Evolutionary conservation across 2,113 vertebrate genomes (phyloP).

Genomic region (Prinia subflava): DNA sequence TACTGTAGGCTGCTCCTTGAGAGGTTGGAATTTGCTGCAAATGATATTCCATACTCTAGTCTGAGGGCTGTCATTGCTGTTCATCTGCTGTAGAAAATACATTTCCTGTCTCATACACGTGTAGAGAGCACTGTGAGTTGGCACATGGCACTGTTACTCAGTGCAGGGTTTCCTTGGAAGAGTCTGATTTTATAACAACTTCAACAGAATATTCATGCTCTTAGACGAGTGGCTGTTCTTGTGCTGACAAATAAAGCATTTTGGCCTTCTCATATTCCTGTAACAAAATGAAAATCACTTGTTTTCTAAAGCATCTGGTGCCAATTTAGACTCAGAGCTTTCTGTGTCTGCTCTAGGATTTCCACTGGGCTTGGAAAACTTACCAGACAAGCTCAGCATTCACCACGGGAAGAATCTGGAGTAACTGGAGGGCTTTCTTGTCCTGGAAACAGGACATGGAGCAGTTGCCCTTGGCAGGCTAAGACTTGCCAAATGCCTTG

Average conservation of each 20-base stretch:
- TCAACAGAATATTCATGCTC: neutral
- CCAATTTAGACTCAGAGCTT: constrained; percentile 41
- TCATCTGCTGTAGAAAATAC: neutral
- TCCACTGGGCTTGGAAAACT: neutral
- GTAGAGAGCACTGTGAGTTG: neutral
- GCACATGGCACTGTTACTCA: neutral
- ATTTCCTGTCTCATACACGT: neutral
- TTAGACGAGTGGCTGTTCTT: constrained; percentile 13
- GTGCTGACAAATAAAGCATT: constrained; percentile 32
- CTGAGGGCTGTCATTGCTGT: neutral
- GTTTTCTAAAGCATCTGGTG: constrained; percentile 36
- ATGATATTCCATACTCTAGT: neutral
- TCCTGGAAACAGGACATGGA: constrained; percentile 45
- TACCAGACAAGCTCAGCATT: constrained; percentile 48
- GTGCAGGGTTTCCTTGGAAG: neutral
- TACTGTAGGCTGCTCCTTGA: neutral
- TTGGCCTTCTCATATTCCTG: neutral
- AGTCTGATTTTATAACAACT: constrained; percentile 13
- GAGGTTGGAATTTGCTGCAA: neutral
- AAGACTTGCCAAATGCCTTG: neutral
- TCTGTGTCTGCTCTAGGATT: constrained; percentile 40
- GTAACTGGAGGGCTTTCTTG: constrained; percentile 36
- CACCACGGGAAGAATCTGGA: neutral
- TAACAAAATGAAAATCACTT: constrained; percentile 30
- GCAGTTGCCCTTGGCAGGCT: neutral